Percentiles rank a stretch among this genome's conserved stretches.
Evolutionary conservation across 2,888 invertebrate species (phyloP).

Genomic region (Sylvicola fuscatus): DNA sequence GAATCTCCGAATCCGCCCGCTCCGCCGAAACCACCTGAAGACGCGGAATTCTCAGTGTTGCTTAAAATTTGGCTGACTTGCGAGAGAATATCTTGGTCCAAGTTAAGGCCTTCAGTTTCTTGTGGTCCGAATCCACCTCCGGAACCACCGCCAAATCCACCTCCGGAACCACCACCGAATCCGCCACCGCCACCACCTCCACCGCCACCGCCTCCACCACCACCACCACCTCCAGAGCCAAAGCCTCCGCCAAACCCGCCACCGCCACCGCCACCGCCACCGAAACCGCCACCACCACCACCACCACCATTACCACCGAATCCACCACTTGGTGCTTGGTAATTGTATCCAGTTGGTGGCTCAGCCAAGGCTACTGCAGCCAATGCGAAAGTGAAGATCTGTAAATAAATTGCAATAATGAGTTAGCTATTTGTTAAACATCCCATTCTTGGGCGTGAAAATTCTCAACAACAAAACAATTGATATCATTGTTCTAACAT

Average conservation of each 20-base stretch:
- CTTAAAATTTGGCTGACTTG: constrained; percentile 70
- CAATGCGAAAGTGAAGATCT: too few relatives aligned
- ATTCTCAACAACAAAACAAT: too few relatives aligned
- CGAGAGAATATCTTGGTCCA: constrained; percentile 59
- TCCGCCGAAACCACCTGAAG: too few relatives aligned
- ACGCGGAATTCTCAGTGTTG: constrained; percentile 67
- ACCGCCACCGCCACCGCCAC: too few relatives aligned
- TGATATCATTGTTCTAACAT: too few relatives aligned
- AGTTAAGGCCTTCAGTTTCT: constrained; percentile 64
- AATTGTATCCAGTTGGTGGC: constrained; percentile 55
- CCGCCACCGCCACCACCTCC: constrained; percentile 27
- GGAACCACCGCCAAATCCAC: constrained; percentile 26
- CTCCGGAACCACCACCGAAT: constrained; percentile 17
- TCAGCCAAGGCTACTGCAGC: constrained; percentile 34
- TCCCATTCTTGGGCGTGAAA: too few relatives aligned
- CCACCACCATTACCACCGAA: constrained; percentile 12
- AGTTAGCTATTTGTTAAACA: too few relatives aligned
- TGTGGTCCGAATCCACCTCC: constrained; percentile 28
- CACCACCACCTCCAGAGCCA: constrained; percentile 32
- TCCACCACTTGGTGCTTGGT: constrained; percentile 43
- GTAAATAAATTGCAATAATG: too few relatives aligned
- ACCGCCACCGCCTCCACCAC: constrained; percentile 30
- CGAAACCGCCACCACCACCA: too few relatives aligned
- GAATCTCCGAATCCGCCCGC: constrained; percentile 31
- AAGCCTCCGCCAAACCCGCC: constrained; percentile 19